Base-by-base conservation (phyloP, 1,140 invertebrate species). In the Nebria ingens region DNA sequence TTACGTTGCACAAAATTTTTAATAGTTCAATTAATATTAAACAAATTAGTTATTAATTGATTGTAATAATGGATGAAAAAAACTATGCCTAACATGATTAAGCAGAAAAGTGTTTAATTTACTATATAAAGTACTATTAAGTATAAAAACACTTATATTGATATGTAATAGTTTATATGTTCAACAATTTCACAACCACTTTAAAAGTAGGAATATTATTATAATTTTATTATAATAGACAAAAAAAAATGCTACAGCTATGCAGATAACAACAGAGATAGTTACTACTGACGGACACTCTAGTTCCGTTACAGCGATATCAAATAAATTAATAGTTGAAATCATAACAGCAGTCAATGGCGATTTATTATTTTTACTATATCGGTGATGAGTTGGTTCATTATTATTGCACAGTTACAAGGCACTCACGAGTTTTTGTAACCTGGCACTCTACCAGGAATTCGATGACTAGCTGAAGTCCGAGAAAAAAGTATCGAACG, bases 391-490 rank as follows among this genome's bases (percentile, higher is more conserved):
- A 45, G 15, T 11, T 45, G 3, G 9, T 45, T 17, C 40, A 45
- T 45, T 45, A n/a, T n/a, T n/a, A 45, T 45, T 9, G 40, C 40
- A 45, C 9, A 45, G 40, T 45, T 17, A 45, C 40, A 45, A 45
- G 17, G 9, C 40, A 45, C 40, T 45, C 15, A 45, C 15, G n/a
- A n/a, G n/a, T 45, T 45, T 45, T 17, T 17, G 15, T 11, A 45
- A 4, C 40, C 17, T 45, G 17, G 17, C 15, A 45, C 17, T 45
- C 15, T 45, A 12, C 9, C 40, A 9, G 40, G 40, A 4, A 11
- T 12, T 45, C 15, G 9, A 4, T 17, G 17, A 45, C 40, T 45
- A 45, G 40, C 60, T 63, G 38, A 69, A 65, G 58, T 68, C 66
- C 13, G 62, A 45, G 40, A 45, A 45, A 12, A 45, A 45, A 11